Conservation (phyloP, 2,797 vertebrate species). For the Dryobates pubescens region DNA sequence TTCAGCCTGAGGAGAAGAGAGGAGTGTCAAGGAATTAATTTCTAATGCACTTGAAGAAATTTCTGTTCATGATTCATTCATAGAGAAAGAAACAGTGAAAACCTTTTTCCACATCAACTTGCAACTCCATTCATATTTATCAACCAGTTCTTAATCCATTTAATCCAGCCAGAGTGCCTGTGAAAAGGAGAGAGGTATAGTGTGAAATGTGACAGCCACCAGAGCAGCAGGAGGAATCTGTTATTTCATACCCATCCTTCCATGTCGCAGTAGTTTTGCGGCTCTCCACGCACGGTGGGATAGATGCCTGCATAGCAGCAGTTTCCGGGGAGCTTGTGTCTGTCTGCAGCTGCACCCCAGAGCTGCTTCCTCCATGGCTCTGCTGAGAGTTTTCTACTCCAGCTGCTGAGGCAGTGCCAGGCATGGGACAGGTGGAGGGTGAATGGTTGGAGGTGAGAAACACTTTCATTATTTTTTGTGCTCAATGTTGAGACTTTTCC, state of each 20-base stretch:
- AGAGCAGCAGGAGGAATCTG: slow-evolving; percentile 54
- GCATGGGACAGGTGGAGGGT: neutral
- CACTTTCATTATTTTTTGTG: neutral
- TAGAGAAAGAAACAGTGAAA: slow-evolving; percentile 59
- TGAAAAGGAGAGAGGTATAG: slow-evolving; percentile 41
- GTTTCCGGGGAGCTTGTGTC: neutral
- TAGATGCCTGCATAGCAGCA: neutral
- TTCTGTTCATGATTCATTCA: slow-evolving; percentile 57
- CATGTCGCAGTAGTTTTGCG: neutral
- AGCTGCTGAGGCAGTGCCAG: neutral
- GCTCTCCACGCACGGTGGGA: rapidly evolving
- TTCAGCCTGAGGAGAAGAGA: slow-evolving; percentile 7
- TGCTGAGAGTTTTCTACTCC: neutral
- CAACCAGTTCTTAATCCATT: slow-evolving; percentile 54
- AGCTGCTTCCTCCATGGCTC: rapidly evolving
- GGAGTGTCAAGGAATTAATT: slow-evolving; percentile 51
- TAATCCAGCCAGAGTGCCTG: slow-evolving; percentile 62
- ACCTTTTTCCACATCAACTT: slow-evolving; percentile 52
- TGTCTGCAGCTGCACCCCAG: neutral
- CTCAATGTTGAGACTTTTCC: neutral
- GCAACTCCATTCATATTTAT: slow-evolving; percentile 54
- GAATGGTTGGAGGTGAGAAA: neutral
- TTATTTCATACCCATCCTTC: slow-evolving; percentile 26
- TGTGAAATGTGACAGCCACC: slow-evolving; percentile 62
- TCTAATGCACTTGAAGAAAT: slow-evolving; percentile 56